Evolutionary conservation across 2,888 invertebrate genomes (phyloP).

Genomic region (Geophilus truncorum): DNA sequence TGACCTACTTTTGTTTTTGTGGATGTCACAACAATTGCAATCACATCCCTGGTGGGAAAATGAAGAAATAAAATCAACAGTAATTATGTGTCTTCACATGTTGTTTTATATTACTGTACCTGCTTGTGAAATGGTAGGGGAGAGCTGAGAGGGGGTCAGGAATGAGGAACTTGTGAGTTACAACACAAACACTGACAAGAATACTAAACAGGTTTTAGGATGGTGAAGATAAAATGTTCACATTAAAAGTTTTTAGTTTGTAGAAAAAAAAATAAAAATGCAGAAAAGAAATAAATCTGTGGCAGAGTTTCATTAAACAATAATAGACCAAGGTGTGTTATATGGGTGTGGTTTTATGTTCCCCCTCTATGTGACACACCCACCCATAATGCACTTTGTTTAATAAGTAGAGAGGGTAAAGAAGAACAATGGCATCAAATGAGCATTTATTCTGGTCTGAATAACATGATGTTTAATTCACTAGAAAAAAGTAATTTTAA

Average conservation of each 20-base stretch:
- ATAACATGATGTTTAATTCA: neutral
- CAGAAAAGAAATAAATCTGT: neutral
- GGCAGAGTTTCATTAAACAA: neutral
- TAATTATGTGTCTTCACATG: neutral
- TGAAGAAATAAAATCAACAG: neutral
- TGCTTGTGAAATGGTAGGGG: neutral
- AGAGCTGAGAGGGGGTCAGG: neutral
- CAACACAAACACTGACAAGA: neutral
- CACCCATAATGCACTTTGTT: neutral
- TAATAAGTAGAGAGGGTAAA: neutral
- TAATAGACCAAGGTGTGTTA: neutral
- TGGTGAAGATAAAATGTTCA: too few relatives aligned
- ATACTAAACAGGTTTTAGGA: neutral
- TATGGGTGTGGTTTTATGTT: constrained; percentile 1
- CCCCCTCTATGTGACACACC: neutral
- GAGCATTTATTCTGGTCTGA: neutral
- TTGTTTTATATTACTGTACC: too few relatives aligned
- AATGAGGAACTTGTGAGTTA: neutral
- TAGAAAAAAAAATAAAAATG: neutral
- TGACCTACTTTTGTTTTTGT: neutral
- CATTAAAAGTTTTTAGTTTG: neutral
- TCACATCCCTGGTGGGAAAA: neutral
- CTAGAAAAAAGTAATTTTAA: too few relatives aligned
- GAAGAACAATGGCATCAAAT: neutral
- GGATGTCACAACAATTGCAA: neutral